A percentile compares a stretch with the other conserved stretches of the same genome.
phyloP scores from a whole-genome alignment of 1,140 invertebrate genomes.

The Archivesica marissinica region DNA sequence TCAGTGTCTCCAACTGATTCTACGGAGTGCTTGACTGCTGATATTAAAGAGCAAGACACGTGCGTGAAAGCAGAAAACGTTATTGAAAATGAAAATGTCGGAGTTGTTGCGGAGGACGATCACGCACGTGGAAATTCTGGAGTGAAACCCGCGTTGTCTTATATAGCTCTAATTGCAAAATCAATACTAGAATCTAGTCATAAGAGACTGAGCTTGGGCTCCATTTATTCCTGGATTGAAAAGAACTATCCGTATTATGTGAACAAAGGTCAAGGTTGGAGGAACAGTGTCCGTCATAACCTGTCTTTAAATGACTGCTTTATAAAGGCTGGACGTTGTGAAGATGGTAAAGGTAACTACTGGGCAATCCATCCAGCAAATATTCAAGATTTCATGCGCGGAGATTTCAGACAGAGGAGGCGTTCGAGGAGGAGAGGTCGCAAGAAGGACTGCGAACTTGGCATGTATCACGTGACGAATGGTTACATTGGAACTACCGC shows the following conservation, averaged over 20 bases:
- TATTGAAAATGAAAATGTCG: conserved; percentile 55
- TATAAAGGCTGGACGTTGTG: conserved; percentile 81
- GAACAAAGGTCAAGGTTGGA: conserved; percentile 81
- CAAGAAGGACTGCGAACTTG: conserved; percentile 79
- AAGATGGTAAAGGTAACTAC: conserved; percentile 86
- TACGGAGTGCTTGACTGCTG: conserved; percentile 47
- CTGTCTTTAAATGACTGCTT: conserved; percentile 83
- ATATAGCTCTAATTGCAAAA: conserved; percentile 81
- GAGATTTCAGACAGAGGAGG: conserved; percentile 90
- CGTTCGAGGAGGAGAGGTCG: conserved; percentile 76
- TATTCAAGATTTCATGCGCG: conserved; percentile 96
- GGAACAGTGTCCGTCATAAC: conserved; percentile 83
- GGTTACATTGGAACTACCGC: conserved; percentile 68
- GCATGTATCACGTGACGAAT: conserved; percentile 79
- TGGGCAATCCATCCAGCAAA: conserved; percentile 99
- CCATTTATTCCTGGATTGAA: conserved; percentile 81
- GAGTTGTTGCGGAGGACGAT: conserved; percentile 61
- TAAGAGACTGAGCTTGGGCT: conserved; percentile 77
- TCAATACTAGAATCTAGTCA: conserved; percentile 78
- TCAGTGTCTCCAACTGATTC: conserved; percentile 49
- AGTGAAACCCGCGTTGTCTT: conserved; percentile 79
- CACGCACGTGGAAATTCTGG: conserved; percentile 68
- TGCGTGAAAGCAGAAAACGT: conserved; percentile 43
- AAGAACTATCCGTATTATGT: conserved; percentile 81
- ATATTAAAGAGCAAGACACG: conserved; percentile 47